Evolutionary conservation across 2,888 invertebrate species (phyloP).

Genomic region (Euphydryas editha): DNA sequence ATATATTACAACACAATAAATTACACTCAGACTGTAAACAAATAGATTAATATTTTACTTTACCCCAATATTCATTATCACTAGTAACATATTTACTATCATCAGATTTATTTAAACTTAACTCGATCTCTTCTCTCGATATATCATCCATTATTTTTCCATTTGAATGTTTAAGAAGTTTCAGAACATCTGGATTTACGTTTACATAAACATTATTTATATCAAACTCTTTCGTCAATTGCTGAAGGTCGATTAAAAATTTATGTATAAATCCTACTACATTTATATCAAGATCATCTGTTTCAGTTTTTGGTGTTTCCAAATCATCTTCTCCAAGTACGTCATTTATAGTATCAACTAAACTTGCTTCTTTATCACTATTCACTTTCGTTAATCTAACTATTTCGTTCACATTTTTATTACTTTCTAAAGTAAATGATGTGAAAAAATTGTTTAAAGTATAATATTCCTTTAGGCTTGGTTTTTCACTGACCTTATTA

Average conservation of each 20-base stretch:
- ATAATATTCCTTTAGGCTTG: slow-evolving; percentile 53
- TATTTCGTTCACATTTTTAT: slow-evolving; percentile 55
- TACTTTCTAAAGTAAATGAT: slow-evolving; percentile 55
- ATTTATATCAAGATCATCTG: slow-evolving; percentile 39
- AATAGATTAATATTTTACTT: slow-evolving; percentile 25
- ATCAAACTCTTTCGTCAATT: slow-evolving; percentile 49
- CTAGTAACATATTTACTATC: slow-evolving; percentile 33
- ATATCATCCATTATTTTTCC: slow-evolving; percentile 27
- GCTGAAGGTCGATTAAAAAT: slow-evolving; percentile 52
- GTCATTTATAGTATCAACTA: slow-evolving; percentile 56
- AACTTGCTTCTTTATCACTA: slow-evolving; percentile 51
- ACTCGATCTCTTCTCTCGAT: slow-evolving; percentile 22
- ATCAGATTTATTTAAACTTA: slow-evolving; percentile 20
- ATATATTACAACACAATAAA: neutral
- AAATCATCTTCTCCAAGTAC: slow-evolving; percentile 52
- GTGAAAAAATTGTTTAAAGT: slow-evolving; percentile 59
- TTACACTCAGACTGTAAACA: neutral
- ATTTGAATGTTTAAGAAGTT: slow-evolving; percentile 37
- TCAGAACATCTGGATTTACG: slow-evolving; percentile 49
- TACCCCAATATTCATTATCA: slow-evolving; percentile 64
- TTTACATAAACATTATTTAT: slow-evolving; percentile 42
- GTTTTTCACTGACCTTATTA: slow-evolving; percentile 44
- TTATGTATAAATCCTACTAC: slow-evolving; percentile 47
- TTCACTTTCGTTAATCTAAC: slow-evolving; percentile 51
- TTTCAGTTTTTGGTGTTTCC: slow-evolving; percentile 39